Conservation (phyloP, 2,888 invertebrate species). For the Tenodera sinensis region DNA sequence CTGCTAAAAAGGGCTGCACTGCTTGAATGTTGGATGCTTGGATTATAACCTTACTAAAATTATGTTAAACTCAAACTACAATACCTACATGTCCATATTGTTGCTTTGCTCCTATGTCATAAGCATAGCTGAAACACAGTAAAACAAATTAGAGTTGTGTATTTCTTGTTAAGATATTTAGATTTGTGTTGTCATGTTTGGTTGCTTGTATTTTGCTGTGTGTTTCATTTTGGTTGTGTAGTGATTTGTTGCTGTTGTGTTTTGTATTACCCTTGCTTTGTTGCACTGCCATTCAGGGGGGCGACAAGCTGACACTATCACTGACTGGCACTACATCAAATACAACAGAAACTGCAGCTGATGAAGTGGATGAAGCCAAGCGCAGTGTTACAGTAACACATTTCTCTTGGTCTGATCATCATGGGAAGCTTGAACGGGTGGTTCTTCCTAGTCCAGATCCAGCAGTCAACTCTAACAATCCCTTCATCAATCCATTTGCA, state of each 20-base stretch:
- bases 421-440: conserved; percentile 48
- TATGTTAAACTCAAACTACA: not conserved
- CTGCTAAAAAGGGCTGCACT: not conserved
- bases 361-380: conserved; percentile 27
- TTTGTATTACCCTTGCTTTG: conserved; percentile 34
- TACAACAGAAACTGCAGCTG: conserved; percentile 10
- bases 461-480: conserved; percentile 26
- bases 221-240: conserved; percentile 9
- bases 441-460: conserved; percentile 22
- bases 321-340: conserved; percentile 50
- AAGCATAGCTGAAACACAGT: too few species aligned
- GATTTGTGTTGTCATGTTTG: conserved; percentile 5
- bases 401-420: conserved; percentile 50
- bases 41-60: not conserved
- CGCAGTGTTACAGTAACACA: conserved; percentile 61
- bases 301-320: conserved; percentile 64
- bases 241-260: conserved; percentile 31
- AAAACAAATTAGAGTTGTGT: too few species aligned
- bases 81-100: too few species aligned
- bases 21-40: not conserved
- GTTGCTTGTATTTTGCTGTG: conserved; percentile 19
- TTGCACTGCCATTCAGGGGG: conserved; percentile 51
- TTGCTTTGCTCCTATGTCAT: too few species aligned
- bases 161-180: too few species aligned
- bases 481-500: conserved; percentile 25